Conservation (phyloP, 2,797 vertebrate species). For the Lophius americanus region DNA sequence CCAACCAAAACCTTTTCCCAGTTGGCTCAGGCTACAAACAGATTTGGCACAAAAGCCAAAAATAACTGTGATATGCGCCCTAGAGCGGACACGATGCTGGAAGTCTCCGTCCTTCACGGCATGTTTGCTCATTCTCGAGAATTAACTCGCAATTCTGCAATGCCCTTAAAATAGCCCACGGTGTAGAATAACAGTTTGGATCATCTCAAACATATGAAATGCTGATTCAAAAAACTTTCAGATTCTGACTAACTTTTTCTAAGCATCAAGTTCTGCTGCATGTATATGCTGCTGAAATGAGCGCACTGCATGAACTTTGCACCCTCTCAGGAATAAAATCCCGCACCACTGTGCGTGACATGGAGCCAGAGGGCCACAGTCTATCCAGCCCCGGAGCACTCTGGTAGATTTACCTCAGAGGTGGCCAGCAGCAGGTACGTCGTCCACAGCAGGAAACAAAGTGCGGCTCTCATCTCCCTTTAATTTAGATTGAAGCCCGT, state of each 20-base stretch:
- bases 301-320: constrained; percentile 51
- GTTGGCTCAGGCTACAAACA: constrained; percentile 61
- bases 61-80: constrained; percentile 61
- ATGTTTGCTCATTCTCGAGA: constrained; percentile 5
- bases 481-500: constrained; percentile 81
- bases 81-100: constrained; percentile 38
- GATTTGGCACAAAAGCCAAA: constrained; percentile 72
- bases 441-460: constrained; percentile 90
- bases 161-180: constrained; percentile 19
- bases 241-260: constrained; percentile 21
- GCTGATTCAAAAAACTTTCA: background rate
- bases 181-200: background rate
- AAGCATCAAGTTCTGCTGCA: constrained; percentile 21
- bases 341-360: constrained; percentile 1
- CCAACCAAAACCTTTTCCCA: constrained; percentile 64
- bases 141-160: background rate
- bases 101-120: constrained; percentile 32
- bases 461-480: constrained; percentile 95
- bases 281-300: constrained; percentile 25
- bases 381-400: constrained; percentile 1
- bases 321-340: constrained; percentile 40
- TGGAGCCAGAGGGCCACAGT: constrained; percentile 10
- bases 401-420: constrained; percentile 87
- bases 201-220: too few relatives aligned
- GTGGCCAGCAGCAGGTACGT: constrained; percentile 87